Evolutionary conservation across 2,113 vertebrate species (phyloP).

Genomic region (Calcarius ornatus): DNA sequence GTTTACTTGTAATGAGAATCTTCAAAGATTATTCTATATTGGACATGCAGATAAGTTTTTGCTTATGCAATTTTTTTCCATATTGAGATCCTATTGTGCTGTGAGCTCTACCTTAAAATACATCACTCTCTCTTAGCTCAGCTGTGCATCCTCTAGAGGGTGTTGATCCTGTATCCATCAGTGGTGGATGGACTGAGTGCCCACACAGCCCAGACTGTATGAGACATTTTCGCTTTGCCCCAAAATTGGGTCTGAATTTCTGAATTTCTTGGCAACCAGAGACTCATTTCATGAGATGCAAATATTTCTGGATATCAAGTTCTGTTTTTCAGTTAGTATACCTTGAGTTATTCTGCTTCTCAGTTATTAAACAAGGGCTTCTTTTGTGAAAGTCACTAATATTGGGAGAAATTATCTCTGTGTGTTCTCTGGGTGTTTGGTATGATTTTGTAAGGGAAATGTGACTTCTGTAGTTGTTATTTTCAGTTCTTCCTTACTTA

Average conservation of each 20-base stretch:
- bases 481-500: background rate
- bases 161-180: background rate
- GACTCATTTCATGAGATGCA: background rate
- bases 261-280: background rate
- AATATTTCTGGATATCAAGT: background rate
- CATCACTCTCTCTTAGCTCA: background rate
- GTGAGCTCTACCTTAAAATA: background rate
- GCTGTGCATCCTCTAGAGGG: background rate
- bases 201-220: background rate
- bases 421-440: background rate
- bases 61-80: background rate
- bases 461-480: background rate
- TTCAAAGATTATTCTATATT: conserved; percentile 34
- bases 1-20: conserved; percentile 51
- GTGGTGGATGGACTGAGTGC: background rate
- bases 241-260: background rate
- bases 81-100: background rate
- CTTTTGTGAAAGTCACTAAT: background rate
- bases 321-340: background rate
- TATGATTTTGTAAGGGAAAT: background rate
- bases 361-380: background rate
- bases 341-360: background rate
- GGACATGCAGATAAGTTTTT: background rate
- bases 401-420: background rate
- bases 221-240: background rate